phyloP scores from a whole-genome alignment of 2,888 invertebrate species.

The Drosophila testacea region DNA sequence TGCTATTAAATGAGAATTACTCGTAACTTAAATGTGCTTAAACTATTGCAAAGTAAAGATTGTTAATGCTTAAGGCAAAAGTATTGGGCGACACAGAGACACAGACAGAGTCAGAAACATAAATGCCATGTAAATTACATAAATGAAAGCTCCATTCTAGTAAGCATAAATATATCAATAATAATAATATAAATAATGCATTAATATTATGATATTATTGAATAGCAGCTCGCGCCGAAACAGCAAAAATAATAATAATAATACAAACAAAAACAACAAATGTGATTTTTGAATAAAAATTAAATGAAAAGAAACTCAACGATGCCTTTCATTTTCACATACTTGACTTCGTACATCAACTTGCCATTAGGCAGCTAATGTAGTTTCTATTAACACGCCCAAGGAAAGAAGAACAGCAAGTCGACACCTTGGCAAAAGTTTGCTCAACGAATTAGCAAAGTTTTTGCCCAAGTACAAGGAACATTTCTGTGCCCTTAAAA shows the following conservation, averaged over 20 bases:
- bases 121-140: slow-evolving; percentile 69
- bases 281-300: slow-evolving; percentile 81
- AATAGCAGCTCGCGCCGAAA: slow-evolving; percentile 59
- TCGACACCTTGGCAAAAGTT: slow-evolving; percentile 62
- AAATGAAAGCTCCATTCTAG: slow-evolving; percentile 52
- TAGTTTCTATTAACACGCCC: slow-evolving; percentile 52
- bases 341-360: neutral
- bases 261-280: slow-evolving; percentile 61
- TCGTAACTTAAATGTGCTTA: slow-evolving; percentile 52
- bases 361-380: slow-evolving; percentile 56
- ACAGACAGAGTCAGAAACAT: slow-evolving; percentile 27
- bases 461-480: slow-evolving; percentile 45
- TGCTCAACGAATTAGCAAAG: slow-evolving; percentile 66
- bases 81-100: slow-evolving; percentile 18
- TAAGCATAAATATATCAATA: slow-evolving; percentile 52
- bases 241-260: slow-evolving; percentile 39
- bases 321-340: slow-evolving; percentile 9
- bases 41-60: slow-evolving; percentile 71
- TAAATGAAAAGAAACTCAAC: slow-evolving; percentile 58
- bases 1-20: slow-evolving; percentile 43
- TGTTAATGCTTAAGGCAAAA: slow-evolving; percentile 73
- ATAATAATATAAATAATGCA: slow-evolving; percentile 26
- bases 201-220: slow-evolving; percentile 47
- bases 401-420: slow-evolving; percentile 2
- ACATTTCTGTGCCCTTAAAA: slow-evolving; percentile 45